A percentile compares a stretch with the other conserved stretches of the same genome.
Evolutionary conservation across 2,113 vertebrate genomes (phyloP).

Genomic region (Cryptomyrus ogoouensis): DNA sequence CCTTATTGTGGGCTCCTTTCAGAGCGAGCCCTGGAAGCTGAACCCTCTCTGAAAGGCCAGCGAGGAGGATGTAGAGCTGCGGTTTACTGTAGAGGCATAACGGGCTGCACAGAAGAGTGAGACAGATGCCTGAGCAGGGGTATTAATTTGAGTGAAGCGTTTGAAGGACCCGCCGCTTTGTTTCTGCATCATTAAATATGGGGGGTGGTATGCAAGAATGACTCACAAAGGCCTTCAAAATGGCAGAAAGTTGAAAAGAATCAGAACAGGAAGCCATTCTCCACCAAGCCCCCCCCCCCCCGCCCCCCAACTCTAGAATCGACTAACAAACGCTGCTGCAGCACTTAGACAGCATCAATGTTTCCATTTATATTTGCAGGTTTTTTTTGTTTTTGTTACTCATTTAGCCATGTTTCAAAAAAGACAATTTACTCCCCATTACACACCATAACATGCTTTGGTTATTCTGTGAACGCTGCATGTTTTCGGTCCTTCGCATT

Average conservation of each 20-base stretch:
- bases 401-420: background rate
- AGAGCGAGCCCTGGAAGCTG: background rate
- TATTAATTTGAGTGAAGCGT: background rate
- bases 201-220: background rate
- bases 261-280: background rate
- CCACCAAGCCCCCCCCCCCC: no score
- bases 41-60: background rate
- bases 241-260: background rate
- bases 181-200: background rate
- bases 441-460: background rate
- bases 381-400: background rate
- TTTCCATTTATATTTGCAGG: background rate
- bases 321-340: background rate
- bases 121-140: background rate
- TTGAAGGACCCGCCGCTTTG: background rate
- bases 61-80: background rate
- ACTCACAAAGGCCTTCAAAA: slow-evolving; percentile 2
- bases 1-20: background rate
- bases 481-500: background rate
- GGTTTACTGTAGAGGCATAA: background rate
- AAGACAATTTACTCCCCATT: background rate
- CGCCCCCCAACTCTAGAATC: background rate
- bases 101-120: background rate
- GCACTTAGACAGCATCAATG: background rate
- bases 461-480: background rate